Base-by-base conservation (phyloP, 2,888 invertebrate genomes). In the Drosophila nigritarsus region DNA sequence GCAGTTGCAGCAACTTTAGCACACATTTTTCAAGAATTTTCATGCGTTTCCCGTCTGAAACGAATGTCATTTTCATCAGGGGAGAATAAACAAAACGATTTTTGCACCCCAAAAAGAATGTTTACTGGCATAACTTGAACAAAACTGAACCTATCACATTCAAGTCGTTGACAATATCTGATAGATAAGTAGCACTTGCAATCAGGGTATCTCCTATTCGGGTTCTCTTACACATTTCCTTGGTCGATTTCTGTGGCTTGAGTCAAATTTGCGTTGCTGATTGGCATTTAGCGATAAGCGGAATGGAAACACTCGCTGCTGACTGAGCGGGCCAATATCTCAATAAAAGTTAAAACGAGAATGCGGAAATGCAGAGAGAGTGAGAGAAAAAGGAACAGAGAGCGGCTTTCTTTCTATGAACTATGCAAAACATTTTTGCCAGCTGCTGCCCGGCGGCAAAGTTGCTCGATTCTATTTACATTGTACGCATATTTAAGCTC, bases 401-500 rank as follows among this genome's bases (percentile, higher is more conserved):
- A 18, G 42, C 30, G 42, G n/a, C 7, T 20, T n/a, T 50, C 45
- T 50, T 63, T 56, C 73, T 75, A 70, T 70, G 50, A 75, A 83
- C 67, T 72, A 73, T 83, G 70, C 70, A 65, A 79, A 79, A 72
- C 49, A 61, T 50, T 75, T 61, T 71, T 64, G 29, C 48, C 73
- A 56, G 61, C 78, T 77, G 45, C 54, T 49, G 32, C 53, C 77
- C 65, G 20, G 45, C 51, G 65, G 77, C 75, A 50, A 74, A 75
- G 75, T 60, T 65, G 48, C 56, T 63, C 59, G 48, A 59, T 55
- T 72, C 65, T 69, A 83, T 83, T 89, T 83, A 78, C 78, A 75
- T 79, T 76, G 66, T 68, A 71, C 83, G 84, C 89, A 84, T 84
- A 89, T 84, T 89, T 84, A 68, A 84, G 87, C 72, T 69, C 67